Percentiles rank a stretch among this genome's conserved stretches.
Evolutionary conservation across 1,140 invertebrate species (phyloP).

Genomic region (Platyscapa corneri): DNA sequence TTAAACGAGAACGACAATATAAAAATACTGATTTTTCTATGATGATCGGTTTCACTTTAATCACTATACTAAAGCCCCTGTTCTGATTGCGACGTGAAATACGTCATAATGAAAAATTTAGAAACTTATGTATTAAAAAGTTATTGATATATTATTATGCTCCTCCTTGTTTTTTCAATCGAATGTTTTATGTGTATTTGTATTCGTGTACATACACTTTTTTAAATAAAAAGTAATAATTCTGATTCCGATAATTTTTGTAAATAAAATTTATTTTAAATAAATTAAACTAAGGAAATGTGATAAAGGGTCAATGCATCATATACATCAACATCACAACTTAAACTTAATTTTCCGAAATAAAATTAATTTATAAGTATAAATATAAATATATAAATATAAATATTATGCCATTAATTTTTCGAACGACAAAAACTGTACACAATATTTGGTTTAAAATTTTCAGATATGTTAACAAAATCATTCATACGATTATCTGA

Average conservation of each 20-base stretch:
- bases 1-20: slow-evolving; percentile 59
- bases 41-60: slow-evolving; percentile 60
- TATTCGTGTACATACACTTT: background rate
- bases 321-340: background rate
- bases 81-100: slow-evolving; percentile 21
- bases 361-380: no score
- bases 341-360: background rate
- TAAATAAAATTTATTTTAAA: slow-evolving; percentile 38
- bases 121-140: slow-evolving; percentile 43
- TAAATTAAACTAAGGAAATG: slow-evolving; percentile 29
- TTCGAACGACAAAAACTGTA: background rate
- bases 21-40: slow-evolving; percentile 69
- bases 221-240: slow-evolving; percentile 27
- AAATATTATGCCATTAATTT: background rate
- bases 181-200: slow-evolving; percentile 26
- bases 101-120: slow-evolving; percentile 29
- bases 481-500: background rate
- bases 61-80: slow-evolving; percentile 50
- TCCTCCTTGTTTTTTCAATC: slow-evolving; percentile 21
- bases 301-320: background rate
- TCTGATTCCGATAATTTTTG: slow-evolving; percentile 29
- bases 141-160: slow-evolving; percentile 43
- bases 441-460: background rate
- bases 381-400: no score
- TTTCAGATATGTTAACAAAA: background rate